Evolutionary conservation across 2,113 vertebrate genomes (phyloP).

Genomic region (Phoenicopterus ruber): DNA sequence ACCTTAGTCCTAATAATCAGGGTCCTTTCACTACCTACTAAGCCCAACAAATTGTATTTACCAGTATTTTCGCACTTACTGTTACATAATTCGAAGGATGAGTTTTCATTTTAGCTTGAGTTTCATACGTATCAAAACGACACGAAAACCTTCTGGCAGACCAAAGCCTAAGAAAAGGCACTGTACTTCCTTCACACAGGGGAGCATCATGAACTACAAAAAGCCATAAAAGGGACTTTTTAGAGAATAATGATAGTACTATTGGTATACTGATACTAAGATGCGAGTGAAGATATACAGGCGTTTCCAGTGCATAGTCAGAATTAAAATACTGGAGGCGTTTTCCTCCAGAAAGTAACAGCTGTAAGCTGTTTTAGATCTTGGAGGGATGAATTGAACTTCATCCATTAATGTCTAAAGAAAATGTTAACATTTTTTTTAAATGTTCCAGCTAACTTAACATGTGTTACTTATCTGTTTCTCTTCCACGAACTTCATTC

Average conservation of each 20-base stretch:
- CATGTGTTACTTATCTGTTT: conserved; percentile 2
- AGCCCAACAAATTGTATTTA: background rate
- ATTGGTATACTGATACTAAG: background rate
- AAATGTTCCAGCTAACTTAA: background rate
- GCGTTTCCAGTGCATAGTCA: background rate
- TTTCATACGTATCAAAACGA: background rate
- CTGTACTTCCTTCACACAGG: background rate
- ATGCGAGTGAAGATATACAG: background rate
- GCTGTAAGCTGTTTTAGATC: background rate
- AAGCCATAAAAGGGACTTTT: background rate
- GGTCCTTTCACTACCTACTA: background rate
- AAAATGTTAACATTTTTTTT: background rate
- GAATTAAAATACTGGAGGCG: background rate
- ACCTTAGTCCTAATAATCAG: background rate
- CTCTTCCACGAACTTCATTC: background rate
- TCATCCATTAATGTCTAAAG: background rate
- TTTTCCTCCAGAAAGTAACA: background rate
- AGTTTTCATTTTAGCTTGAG: background rate
- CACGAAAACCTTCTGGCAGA: background rate
- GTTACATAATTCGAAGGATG: background rate
- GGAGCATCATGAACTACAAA: background rate
- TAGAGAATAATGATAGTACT: background rate
- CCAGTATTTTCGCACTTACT: background rate
- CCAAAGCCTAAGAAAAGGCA: background rate
- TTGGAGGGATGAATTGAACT: background rate